Percentiles rank a stretch among this genome's conserved stretches.
These are phyloP conservation scores for Hycleus phaleratus DNA, from an alignment of 1,140 invertebrate species.

Conservation along the genomic window DNA sequence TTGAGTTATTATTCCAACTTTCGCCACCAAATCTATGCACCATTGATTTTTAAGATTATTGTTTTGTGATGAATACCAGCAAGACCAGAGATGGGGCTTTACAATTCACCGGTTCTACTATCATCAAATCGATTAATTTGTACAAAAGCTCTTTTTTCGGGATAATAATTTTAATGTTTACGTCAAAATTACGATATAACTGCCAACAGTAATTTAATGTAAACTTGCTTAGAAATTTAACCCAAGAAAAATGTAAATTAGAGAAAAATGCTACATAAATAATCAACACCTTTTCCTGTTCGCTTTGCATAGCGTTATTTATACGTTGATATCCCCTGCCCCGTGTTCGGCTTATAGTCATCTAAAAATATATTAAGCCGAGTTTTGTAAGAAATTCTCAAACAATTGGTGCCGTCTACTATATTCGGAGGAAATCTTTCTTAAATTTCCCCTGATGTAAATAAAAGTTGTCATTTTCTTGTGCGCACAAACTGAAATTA, in stretches of 20 bases:
- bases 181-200: no score
- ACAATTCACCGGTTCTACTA: no score
- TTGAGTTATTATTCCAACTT: conserved; percentile 27
- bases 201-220: conserved; percentile 29
- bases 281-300: conserved; percentile 37
- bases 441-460: conserved; percentile 40
- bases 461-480: conserved; percentile 39
- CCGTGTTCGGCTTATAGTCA: no score
- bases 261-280: conserved; percentile 39
- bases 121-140: no score
- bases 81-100: no score
- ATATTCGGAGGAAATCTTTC: conserved; percentile 35
- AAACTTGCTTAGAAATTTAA: conserved; percentile 30
- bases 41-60: conserved; percentile 28
- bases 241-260: conserved; percentile 39
- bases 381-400: conserved; percentile 32
- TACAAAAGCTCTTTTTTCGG: no score
- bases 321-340: not conserved
- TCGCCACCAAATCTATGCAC: conserved; percentile 18
- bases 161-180: no score
- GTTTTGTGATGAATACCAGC: conserved; percentile 23
- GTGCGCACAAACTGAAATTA: conserved; percentile 33
- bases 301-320: conserved; percentile 31
- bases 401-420: conserved; percentile 33
- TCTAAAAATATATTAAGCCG: conserved; percentile 33